Conservation (phyloP, 2,113 vertebrate genomes). For the Tachysurus fulvidraco region DNA sequence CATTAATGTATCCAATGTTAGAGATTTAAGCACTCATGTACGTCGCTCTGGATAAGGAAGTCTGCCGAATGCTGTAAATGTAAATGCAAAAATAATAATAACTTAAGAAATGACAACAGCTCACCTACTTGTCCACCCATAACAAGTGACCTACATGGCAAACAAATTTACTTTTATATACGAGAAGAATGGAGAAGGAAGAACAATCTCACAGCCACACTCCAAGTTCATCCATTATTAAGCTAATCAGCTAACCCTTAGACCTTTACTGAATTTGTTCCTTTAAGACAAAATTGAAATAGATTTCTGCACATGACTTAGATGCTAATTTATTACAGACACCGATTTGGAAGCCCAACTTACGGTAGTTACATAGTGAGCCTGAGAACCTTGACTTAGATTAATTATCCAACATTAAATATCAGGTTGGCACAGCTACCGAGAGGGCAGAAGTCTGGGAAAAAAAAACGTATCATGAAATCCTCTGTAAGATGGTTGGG, state of each 20-base stretch:
- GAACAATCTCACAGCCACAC: neutral
- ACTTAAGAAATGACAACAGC: neutral
- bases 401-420: slow-evolving; percentile 65
- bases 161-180: neutral
- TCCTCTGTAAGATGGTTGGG: slow-evolving; percentile 25
- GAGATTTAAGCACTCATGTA: no score
- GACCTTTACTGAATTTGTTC: slow-evolving; percentile 10
- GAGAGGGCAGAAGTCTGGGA: slow-evolving; percentile 46
- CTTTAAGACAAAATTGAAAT: neutral
- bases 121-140: neutral
- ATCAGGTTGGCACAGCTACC: slow-evolving; percentile 54
- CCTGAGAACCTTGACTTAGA: slow-evolving; percentile 46
- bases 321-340: neutral
- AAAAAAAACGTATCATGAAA: slow-evolving; percentile 24
- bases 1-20: no score
- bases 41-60: no score
- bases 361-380: slow-evolving; percentile 1
- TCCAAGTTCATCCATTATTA: neutral
- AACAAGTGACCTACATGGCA: neutral
- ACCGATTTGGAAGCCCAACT: neutral
- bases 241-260: neutral
- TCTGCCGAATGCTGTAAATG: no score
- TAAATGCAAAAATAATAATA: neutral
- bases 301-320: neutral
- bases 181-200: neutral